Base-by-base conservation (phyloP, 2,113 vertebrate species). In the Sceloporus tristichus region DNA sequence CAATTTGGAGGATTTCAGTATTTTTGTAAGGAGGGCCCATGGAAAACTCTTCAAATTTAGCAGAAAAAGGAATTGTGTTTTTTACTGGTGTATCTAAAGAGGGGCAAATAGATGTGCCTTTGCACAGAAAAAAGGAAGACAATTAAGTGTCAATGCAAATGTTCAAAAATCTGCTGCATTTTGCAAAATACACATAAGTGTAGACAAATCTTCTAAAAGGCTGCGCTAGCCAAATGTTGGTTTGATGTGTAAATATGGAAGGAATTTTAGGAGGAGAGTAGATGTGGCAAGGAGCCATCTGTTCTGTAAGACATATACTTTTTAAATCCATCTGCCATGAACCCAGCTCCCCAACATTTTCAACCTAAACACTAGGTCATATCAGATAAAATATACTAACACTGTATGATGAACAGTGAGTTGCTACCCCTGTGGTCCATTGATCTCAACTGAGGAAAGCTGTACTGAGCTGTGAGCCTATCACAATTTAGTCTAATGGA, bases 401-500 rank as follows among this genome's bases (percentile, higher is more conserved):
- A 82, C 6, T 14, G 38, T 75, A 29, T 75, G 79, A 62, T 82
- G 29, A 75, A 75, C 19, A 68, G 19, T 25, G 56, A 82, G 42
- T 38, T 80, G 14, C 9, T 66, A 18, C 29, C 79, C 13, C 40
- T 38, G 14, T 34, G 25, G 71, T 48, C 79, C 73, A 82, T 65
- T 82, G 29, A 53, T 77, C 86, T 82, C 27, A 79, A 70, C 48
- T 71, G 38, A 48, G 42, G 42, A 84, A 7, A 78, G 53, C 53
- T 71, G 3, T 84, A n/a, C 73, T 79, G 82, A 79, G 34, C 65
- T 84, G 21, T 84, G 81, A 70, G 34, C 27, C 62, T 56, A 70
- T 29, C 71, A 53, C 74, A 78, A 73, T 84, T 78, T 70, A 84
- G 78, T 84, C 74, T 88, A 84, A 70, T 84, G 74, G 56, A 84